These are phyloP conservation scores for Echeneis naucrates DNA, from an alignment of 2,797 vertebrate genomes.

Conservation along the genomic window DNA sequence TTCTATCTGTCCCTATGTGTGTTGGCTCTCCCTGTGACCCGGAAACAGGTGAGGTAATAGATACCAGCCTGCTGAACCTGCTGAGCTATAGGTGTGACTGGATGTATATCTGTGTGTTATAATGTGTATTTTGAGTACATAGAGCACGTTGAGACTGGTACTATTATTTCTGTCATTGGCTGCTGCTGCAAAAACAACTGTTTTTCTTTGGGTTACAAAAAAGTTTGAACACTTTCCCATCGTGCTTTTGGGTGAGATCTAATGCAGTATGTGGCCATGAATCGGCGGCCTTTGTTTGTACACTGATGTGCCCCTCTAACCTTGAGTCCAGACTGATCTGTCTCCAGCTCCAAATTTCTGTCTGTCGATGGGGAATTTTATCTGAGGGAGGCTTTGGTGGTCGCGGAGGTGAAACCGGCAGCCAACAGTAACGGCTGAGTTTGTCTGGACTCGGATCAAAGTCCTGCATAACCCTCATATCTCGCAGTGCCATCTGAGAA, in stretches of 20 bases:
- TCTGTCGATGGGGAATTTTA: constrained; percentile 22
- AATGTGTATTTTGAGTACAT: not conserved
- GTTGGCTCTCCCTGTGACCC: too few species aligned
- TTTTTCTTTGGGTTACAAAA: too few species aligned
- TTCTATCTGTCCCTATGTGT: too few species aligned
- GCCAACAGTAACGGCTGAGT: not conserved
- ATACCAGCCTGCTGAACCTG: not conserved
- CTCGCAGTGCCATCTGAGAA: constrained; percentile 39
- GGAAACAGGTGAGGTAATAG: too few species aligned
- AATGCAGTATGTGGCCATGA: not conserved
- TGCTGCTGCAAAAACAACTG: too few species aligned
- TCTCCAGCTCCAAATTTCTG: constrained; percentile 8
- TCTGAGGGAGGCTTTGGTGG: not conserved
- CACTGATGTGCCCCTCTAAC: not conserved
- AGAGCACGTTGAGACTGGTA: too few species aligned
- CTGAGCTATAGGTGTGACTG: constrained; percentile 25
- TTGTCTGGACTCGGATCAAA: constrained; percentile 24
- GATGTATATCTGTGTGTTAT: too few species aligned
- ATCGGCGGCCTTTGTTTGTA: not conserved
- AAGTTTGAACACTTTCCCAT: not conserved
- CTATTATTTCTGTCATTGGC: too few species aligned
- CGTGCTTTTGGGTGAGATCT: not conserved
- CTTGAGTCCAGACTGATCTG: not conserved
- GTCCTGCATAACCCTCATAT: constrained; percentile 12
- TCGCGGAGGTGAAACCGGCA: not conserved